Base-by-base conservation (phyloP, 2,888 invertebrate genomes). In the Oxycera nigricornis region DNA sequence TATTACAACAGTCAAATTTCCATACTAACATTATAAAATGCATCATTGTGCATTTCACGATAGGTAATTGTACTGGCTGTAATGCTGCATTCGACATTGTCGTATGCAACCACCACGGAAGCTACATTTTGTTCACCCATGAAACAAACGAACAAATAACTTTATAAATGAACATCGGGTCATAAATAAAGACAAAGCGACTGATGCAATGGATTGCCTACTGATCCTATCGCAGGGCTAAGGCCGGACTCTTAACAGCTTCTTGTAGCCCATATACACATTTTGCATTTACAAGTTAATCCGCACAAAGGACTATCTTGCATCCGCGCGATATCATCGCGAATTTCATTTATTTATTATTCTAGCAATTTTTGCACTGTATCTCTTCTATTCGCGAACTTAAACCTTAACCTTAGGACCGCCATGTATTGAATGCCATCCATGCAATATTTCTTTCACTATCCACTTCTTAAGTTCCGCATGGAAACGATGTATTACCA, bases 311-410 rank as follows among this genome's bases (percentile, higher is more conserved):
- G 55, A 22, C 52, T 28, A 70, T 70, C 55, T 70, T 55, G 35
- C 70, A 55, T 70, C 68, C 46, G 68, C 70, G 41, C 31, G 55
- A 55, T 70, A 55, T 70, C 52, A 70, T 70, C 70, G 70, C 52
- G 31, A 70, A 70, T 70, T 70, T 70, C 70, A 70, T 70, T 70
- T 70, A 70, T 70, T 70, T 70, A 70, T 70, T 70, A 52, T 70
- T 70, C 70, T 31, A 70, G 70, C 22, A 20, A 70, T 70, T 70
- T 70, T 70, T 31, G 55, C 28, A 28, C 46, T 9, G 17, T 28
- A 55, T 31, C 26, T 22, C 22, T 57, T 24, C 55, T 55, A 52
- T 30, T 11, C 22, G 11, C 14, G 39, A 22, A 39, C 24, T n/a
- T 65, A 39, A 20, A 65, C 24, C 41, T 65, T 41, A 65, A 65